phyloP scores from a whole-genome alignment of 2,113 vertebrate species.

The Chascanopsetta lugubris region DNA sequence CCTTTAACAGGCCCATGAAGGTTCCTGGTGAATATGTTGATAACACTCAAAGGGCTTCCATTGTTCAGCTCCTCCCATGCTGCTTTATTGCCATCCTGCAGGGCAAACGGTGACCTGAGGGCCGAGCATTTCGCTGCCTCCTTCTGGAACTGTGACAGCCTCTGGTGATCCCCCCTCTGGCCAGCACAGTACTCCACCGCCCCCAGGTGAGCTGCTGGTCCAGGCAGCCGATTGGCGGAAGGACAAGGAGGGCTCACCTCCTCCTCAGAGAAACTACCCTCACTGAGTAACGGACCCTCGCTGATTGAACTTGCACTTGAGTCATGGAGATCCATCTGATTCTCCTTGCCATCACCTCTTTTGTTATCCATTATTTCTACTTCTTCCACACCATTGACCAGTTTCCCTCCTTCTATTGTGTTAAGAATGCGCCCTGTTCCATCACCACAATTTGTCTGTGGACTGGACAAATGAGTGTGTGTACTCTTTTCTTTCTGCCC shows the following conservation, averaged over 20 bases:
- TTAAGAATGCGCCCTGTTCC: constrained; percentile 49
- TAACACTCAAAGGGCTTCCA: constrained; percentile 94
- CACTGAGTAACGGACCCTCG: constrained; percentile 90
- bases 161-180: constrained; percentile 79
- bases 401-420: constrained; percentile 62
- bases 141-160: constrained; percentile 88
- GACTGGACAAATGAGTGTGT: constrained; percentile 65
- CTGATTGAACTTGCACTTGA: constrained; percentile 91
- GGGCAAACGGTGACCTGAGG: constrained; percentile 66
- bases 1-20: constrained; percentile 86
- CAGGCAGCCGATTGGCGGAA: constrained; percentile 44
- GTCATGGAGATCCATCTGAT: constrained; percentile 48
- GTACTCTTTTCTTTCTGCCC: constrained; percentile 79
- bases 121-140: constrained; percentile 86
- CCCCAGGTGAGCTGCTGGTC: constrained; percentile 73
- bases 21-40: constrained; percentile 95
- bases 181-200: constrained; percentile 78
- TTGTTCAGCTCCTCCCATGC: constrained; percentile 92
- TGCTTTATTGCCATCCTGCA: constrained; percentile 65
- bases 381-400: constrained; percentile 34
- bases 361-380: constrained; percentile 32
- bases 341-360: constrained; percentile 19
- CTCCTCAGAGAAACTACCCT: constrained; percentile 86
- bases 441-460: constrained; percentile 41
- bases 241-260: constrained; percentile 65